Evolutionary conservation across 1,140 invertebrate species (phyloP).

Genomic region (Campoletis sonorensis): DNA sequence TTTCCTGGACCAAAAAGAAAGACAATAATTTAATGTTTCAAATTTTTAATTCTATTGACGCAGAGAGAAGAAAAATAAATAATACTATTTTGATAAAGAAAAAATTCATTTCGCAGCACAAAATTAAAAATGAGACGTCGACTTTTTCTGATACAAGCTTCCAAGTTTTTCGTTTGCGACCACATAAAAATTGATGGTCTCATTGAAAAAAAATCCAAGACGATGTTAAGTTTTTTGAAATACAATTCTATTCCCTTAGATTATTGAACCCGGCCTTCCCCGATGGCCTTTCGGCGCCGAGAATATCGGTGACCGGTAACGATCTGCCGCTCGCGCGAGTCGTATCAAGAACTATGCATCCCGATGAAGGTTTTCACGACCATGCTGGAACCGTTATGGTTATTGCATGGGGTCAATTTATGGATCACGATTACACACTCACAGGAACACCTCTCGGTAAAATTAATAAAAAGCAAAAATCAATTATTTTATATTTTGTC

Average conservation of each 20-base stretch:
- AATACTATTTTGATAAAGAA: no score
- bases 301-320: constrained; percentile 85
- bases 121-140: no score
- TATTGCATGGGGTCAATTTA: constrained; percentile 96
- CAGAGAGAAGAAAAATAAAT: no score
- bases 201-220: no score
- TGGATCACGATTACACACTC: constrained; percentile 95
- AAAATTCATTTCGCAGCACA: no score
- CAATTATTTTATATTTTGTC: no score
- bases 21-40: neutral
- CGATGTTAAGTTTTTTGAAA: no score
- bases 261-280: constrained; percentile 87
- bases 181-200: no score
- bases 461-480: constrained; percentile 16
- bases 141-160: no score
- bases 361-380: constrained; percentile 93
- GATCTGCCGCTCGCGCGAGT: constrained; percentile 88
- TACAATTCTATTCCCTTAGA: constrained; percentile 68
- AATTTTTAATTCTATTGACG: no score
- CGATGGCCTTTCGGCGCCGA: constrained; percentile 88
- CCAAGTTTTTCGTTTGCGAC: no score
- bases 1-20: neutral
- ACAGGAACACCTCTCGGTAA: constrained; percentile 90
- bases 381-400: constrained; percentile 96
- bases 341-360: constrained; percentile 92